A percentile compares a stretch with the other conserved stretches of the same genome.
phyloP scores from a whole-genome alignment of 2,888 invertebrate genomes.

The Ennomos erosarius region DNA sequence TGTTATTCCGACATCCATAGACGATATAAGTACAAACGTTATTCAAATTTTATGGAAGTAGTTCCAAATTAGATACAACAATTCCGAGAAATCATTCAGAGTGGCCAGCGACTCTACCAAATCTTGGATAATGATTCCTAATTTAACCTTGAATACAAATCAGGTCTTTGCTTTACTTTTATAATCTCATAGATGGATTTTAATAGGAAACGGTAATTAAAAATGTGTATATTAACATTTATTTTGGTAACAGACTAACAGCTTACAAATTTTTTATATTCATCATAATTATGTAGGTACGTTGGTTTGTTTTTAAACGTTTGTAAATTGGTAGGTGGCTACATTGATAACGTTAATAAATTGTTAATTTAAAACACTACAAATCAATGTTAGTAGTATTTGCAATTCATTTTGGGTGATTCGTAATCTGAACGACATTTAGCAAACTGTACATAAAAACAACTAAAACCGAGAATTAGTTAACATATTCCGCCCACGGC shows the following conservation, averaged over 20 bases:
- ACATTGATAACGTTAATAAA: neutral
- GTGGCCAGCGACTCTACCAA: conserved; percentile 40
- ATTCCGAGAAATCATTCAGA: conserved; percentile 39
- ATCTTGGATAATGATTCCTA: conserved; percentile 42
- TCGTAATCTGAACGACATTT: too few relatives aligned
- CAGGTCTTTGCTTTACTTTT: conserved; percentile 41
- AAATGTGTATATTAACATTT: conserved; percentile 14
- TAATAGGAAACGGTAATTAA: conserved; percentile 27
- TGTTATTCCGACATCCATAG: conserved; percentile 19
- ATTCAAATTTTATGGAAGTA: conserved; percentile 46
- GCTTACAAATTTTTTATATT: conserved; percentile 14
- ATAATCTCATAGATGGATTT: conserved; percentile 33
- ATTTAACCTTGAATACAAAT: conserved; percentile 43
- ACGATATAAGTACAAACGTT: conserved; percentile 34
- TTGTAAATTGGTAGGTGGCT: too few relatives aligned
- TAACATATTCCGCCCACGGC: conserved; percentile 49
- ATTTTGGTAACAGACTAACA: conserved; percentile 6
- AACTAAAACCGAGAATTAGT: conserved; percentile 40
- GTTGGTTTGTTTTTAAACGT: conserved; percentile 1
- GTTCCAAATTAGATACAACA: conserved; percentile 37
- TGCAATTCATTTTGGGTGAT: too few relatives aligned
- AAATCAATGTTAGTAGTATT: too few relatives aligned
- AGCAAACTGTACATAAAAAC: conserved; percentile 27
- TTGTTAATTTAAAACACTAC: conserved; percentile 15
- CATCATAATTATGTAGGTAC: too few relatives aligned